Conservation (phyloP, 1,140 invertebrate species). For the Oncopeltus fasciatus region DNA sequence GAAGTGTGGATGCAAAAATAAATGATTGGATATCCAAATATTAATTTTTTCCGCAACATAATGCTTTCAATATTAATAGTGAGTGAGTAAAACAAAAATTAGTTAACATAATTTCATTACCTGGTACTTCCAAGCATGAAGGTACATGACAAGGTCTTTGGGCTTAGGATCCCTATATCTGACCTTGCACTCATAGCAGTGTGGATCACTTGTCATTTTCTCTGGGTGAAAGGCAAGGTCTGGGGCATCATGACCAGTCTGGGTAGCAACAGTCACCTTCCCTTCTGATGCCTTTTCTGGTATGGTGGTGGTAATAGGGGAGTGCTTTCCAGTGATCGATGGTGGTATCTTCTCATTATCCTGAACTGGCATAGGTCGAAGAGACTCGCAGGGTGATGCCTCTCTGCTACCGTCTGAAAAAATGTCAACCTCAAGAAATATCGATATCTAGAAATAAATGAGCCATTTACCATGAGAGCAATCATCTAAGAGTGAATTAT, state of each 20-base stretch:
- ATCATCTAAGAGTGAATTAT: no score
- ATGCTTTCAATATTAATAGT: background rate
- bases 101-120: no score
- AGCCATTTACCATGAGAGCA: no score
- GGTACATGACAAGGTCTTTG: conserved; percentile 82
- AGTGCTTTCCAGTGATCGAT: background rate
- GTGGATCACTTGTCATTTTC: conserved; percentile 63
- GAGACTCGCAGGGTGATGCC: conserved; percentile 40
- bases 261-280: conserved; percentile 63
- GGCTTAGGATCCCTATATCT: conserved; percentile 80
- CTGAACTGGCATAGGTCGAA: background rate
- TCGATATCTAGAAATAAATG: no score
- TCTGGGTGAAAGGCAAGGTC: conserved; percentile 51
- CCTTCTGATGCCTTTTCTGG: background rate
- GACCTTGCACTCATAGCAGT: conserved; percentile 86
- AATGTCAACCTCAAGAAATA: no score
- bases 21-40: background rate
- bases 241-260: conserved; percentile 60
- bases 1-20: no score
- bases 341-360: background rate
- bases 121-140: conserved; percentile 60
- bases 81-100: no score
- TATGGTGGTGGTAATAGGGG: background rate
- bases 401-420: conserved; percentile 31
- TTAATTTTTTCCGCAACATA: background rate